Percentiles rank a stretch among this genome's conserved stretches.
These are phyloP conservation scores for Pristionchus arcanus DNA, from an alignment of 2,888 invertebrate genomes.

Conservation along the genomic window DNA sequence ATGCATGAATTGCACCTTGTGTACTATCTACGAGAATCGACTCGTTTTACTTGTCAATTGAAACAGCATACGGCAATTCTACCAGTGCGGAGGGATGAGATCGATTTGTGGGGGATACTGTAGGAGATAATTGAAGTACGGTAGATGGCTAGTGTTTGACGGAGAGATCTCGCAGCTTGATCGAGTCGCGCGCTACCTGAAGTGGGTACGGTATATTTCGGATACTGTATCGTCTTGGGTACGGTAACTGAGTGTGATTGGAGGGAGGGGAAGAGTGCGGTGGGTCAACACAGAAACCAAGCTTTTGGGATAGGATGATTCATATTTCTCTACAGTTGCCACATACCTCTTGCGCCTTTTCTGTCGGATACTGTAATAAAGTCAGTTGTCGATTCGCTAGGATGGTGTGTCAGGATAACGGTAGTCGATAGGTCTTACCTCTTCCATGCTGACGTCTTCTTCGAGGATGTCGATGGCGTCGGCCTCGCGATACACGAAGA, in stretches of 20 bases:
- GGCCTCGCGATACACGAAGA: conserved; percentile 69
- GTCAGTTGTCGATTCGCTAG: conserved; percentile 9
- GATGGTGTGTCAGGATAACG: not conserved
- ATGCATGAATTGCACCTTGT: not conserved
- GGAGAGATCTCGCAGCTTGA: conserved; percentile 52
- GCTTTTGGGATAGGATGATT: conserved; percentile 14
- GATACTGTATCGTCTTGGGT: not conserved
- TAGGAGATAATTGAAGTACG: conserved; percentile 3
- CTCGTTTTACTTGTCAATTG: conserved; percentile 36
- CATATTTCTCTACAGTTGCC: not conserved
- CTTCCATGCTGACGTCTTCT: conserved; percentile 28
- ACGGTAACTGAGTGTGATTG: conserved; percentile 30
- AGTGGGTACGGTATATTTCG: not conserved
- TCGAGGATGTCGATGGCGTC: conserved; percentile 50
- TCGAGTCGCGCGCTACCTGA: conserved; percentile 44
- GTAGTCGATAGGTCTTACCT: conserved; percentile 35
- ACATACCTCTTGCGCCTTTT: conserved; percentile 27
- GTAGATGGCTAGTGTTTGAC: conserved; percentile 39
- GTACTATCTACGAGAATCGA: not conserved
- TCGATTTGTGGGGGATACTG: conserved; percentile 36
- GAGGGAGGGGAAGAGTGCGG: not conserved
- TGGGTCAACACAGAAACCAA: not conserved
- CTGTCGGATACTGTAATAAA: conserved; percentile 27
- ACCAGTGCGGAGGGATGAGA: conserved; percentile 24
- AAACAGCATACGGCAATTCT: conserved; percentile 5